Evolutionary conservation across 2,113 vertebrate genomes (phyloP).

Genomic region (Aegotheles bennettii): DNA sequence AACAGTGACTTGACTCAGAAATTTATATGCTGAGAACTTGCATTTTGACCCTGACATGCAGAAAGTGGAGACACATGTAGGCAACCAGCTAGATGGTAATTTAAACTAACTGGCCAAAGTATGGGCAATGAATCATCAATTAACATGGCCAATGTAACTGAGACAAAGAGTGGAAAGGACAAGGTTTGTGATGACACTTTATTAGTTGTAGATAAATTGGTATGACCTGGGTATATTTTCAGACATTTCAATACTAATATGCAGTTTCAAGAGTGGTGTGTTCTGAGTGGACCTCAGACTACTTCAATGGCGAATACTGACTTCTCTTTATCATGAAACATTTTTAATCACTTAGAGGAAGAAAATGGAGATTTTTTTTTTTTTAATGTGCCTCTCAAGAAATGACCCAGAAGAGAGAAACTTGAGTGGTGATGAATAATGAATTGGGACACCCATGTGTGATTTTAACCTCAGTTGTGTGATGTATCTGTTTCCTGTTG

Average conservation of each 20-base stretch:
- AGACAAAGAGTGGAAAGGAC: background rate
- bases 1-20: background rate
- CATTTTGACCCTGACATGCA: background rate
- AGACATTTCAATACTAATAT: background rate
- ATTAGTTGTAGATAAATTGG: background rate
- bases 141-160: background rate
- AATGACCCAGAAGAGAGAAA: constrained; percentile 10
- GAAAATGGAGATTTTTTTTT: background rate
- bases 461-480: background rate
- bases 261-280: background rate
- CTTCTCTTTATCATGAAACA: background rate
- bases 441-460: background rate
- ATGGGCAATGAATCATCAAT: background rate
- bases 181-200: background rate
- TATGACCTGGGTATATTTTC: background rate
- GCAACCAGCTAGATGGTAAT: background rate
- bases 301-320: background rate
- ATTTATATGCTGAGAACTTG: background rate
- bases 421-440: background rate
- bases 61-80: background rate
- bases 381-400: background rate
- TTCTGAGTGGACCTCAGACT: background rate
- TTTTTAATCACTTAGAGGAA: background rate
- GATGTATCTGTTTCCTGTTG: constrained; percentile 41
- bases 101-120: background rate